Conservation (phyloP, 2,113 vertebrate species). For the Jaculus jaculus region DNA sequence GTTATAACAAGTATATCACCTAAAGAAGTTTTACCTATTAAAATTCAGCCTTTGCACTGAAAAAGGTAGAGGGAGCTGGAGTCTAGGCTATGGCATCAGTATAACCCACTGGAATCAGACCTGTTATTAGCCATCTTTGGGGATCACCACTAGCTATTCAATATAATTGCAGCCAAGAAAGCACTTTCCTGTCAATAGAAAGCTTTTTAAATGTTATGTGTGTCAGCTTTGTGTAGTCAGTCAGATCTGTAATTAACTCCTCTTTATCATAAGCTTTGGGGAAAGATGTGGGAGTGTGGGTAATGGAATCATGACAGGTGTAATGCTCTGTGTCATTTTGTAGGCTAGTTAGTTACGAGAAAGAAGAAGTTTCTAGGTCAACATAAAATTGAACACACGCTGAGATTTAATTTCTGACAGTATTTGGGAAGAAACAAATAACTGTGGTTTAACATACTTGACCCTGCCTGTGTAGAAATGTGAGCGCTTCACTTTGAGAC, state of each 20-base stretch:
- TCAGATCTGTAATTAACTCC: constrained; percentile 67
- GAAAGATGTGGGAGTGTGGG: constrained; percentile 2
- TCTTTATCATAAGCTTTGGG: constrained; percentile 59
- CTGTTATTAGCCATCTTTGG: constrained; percentile 55
- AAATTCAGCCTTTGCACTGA: constrained; percentile 51
- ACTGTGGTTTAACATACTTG: not conserved
- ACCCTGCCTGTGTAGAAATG: not conserved
- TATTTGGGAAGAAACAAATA: constrained; percentile 23
- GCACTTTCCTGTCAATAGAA: constrained; percentile 62
- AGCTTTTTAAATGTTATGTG: constrained; percentile 63
- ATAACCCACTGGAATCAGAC: constrained; percentile 19
- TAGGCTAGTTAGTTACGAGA: not conserved
- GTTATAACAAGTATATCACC: not conserved
- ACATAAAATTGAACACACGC: not conserved
- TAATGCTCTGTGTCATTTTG: not conserved
- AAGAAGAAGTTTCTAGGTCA: not conserved
- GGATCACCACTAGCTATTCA: constrained; percentile 21
- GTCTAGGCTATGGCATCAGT: not conserved
- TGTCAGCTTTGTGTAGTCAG: constrained; percentile 64
- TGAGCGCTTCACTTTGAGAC: not conserved
- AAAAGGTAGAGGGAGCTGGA: not conserved
- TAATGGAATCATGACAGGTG: constrained; percentile 29
- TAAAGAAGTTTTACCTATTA: constrained; percentile 40
- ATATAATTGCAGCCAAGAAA: constrained; percentile 69
- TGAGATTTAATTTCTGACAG: constrained; percentile 32